phyloP scores from a whole-genome alignment of 23 tunicate genomes.

The Halocynthia aurantium region DNA sequence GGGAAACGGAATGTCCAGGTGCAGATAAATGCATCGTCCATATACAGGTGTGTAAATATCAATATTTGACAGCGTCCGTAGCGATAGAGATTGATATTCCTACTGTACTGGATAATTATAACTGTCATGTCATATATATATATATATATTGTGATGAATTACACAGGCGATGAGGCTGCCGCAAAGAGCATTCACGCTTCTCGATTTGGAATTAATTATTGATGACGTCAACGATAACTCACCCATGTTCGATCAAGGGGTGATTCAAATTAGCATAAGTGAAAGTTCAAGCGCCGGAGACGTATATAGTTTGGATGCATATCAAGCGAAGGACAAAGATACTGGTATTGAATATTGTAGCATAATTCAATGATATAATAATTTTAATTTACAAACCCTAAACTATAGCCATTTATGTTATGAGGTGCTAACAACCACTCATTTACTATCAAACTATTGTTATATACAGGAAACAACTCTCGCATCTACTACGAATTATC shows the following conservation, averaged over 20 bases:
- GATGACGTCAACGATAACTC: conserved; percentile 49
- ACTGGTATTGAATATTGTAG: conserved; percentile 20
- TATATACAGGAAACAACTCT: conserved; percentile 39
- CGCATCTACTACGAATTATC: conserved; percentile 12
- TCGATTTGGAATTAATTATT: conserved; percentile 39
- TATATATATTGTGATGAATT: neutral
- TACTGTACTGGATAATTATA: too few relatives aligned
- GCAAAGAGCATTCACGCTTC: conserved; percentile 6
- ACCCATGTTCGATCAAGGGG: conserved; percentile 37
- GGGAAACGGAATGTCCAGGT: conserved; percentile 1
- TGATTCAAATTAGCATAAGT: conserved; percentile 30
- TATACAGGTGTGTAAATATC: conserved; percentile 1
- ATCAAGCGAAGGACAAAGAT: conserved; percentile 41
- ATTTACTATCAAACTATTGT: neutral
- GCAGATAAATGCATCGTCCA: conserved; percentile 2
- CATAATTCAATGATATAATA: neutral
- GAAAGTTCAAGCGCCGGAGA: conserved; percentile 36
- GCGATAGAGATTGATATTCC: too few relatives aligned
- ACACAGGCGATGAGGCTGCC: conserved; percentile 7
- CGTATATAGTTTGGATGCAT: conserved; percentile 37
- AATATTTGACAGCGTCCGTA: neutral
- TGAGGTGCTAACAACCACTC: neutral
- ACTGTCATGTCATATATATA: too few relatives aligned
- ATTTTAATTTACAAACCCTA: neutral
- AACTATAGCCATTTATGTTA: neutral